A percentile compares a stretch with the other conserved stretches of the same genome.
phyloP scores from a whole-genome alignment of 2,113 vertebrate genomes.

The Pelmatolapia mariae region DNA sequence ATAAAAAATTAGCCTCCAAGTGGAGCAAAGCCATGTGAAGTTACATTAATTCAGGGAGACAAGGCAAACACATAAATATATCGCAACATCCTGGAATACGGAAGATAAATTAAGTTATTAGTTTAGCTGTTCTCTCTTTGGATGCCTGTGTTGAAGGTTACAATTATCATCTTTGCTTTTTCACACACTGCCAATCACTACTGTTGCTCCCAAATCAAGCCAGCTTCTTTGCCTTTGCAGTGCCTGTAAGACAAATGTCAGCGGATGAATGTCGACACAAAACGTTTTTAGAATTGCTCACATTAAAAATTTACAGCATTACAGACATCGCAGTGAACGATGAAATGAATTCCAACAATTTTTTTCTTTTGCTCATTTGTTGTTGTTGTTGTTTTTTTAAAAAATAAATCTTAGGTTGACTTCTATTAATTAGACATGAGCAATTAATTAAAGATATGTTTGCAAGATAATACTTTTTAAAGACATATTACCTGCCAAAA shows the following conservation, averaged over 20 bases:
- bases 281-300: neutral
- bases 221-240: neutral
- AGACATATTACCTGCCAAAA: neutral
- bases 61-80: neutral
- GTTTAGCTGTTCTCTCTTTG: neutral
- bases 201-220: neutral
- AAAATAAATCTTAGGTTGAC: neutral
- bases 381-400: neutral
- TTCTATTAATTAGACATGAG: neutral
- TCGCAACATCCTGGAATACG: neutral
- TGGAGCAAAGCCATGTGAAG: neutral
- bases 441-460: neutral
- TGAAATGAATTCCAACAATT: accelerated
- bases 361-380: neutral
- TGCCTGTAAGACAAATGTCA: neutral
- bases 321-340: neutral
- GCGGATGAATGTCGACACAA: neutral
- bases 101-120: neutral
- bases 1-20: neutral
- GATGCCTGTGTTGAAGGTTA: neutral
- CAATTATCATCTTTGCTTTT: neutral
- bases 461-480: neutral
- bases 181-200: neutral
- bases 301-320: neutral
- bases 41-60: neutral